Base-by-base conservation (phyloP, 1,140 invertebrate genomes). In the Chrysopa pallens region DNA sequence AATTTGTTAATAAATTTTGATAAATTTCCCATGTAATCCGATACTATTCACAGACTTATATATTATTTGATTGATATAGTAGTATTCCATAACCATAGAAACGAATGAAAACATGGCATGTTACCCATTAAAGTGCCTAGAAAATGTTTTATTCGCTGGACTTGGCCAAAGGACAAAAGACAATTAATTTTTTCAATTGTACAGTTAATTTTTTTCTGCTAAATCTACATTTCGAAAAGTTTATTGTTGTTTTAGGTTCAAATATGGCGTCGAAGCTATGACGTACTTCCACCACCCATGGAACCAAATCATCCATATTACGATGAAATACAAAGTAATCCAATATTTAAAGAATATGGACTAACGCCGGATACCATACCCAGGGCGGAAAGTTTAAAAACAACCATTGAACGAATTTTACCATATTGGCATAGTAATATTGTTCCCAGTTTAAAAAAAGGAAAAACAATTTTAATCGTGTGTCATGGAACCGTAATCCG, bases 171-270 rank as follows among this genome's bases (percentile, higher is more conserved):
- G n/a, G n/a, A n/a, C n/a, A n/a, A n/a, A n/a, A 75, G 29, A 75
- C 76, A 29, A 80, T 83, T 59, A 79, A 79, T 2, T 82, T 80
- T n/a, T n/a, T n/a, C n/a, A n/a, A n/a, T n/a, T n/a, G n/a, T n/a
- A n/a, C n/a, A n/a, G n/a, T n/a, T n/a, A n/a, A n/a, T n/a, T n/a
- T n/a, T n/a, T n/a, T n/a, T n/a, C n/a, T n/a, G n/a, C n/a, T n/a
- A n/a, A n/a, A n/a, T n/a, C n/a, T n/a, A n/a, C n/a, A n/a, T n/a
- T n/a, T n/a, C n/a, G n/a, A 14, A 8, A 13, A 14, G 7, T 31
- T 31, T n/a, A n/a, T n/a, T 23, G 17, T 23, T 23, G 2, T 23
- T 23, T 23, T 3, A 59, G 54, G 64, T 70, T 14, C 58, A 74
- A 62, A 69, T 72, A 39, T 84, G 79, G 79, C 60, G 78, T 29